Evolutionary conservation across 1,140 invertebrate genomes (phyloP).

Genomic region (Zophobas morio): DNA sequence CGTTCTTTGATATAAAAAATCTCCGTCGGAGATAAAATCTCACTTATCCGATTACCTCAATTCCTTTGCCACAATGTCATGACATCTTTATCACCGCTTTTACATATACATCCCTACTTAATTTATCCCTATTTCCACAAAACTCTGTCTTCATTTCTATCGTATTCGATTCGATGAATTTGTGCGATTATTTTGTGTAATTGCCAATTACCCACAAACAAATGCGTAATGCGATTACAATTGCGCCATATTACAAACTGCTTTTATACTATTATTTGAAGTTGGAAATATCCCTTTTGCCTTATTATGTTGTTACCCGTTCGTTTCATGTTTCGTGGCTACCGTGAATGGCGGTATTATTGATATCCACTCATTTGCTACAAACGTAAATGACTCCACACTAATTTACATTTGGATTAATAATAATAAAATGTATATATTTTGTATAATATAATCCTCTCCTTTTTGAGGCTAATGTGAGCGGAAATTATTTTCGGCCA

Average conservation of each 20-base stretch:
- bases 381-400: too few species aligned
- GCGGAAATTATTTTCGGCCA: too few species aligned
- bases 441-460: too few species aligned
- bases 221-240: conserved; percentile 32
- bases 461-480: too few species aligned
- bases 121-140: too few species aligned
- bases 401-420: too few species aligned
- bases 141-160: background rate
- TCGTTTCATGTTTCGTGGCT: too few species aligned
- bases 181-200: conserved; percentile 36
- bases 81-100: background rate
- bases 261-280: conserved; percentile 27
- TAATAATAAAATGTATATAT: too few species aligned
- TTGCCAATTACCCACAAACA: conserved; percentile 36
- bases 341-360: too few species aligned
- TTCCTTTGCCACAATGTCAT: conserved; percentile 5
- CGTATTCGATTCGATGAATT: background rate
- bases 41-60: conserved; percentile 30
- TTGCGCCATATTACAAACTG: conserved; percentile 5
- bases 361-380: too few species aligned
- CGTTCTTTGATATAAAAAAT: conserved; percentile 8
- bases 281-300: conserved; percentile 23
- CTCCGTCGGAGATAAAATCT: conserved; percentile 23
- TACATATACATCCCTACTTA: background rate
- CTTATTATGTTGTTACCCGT: conserved; percentile 22